Percentiles rank a stretch among this genome's conserved stretches.
Evolutionary conservation across 2,113 vertebrate genomes (phyloP).

Genomic region (Dipodomys spectabilis): DNA sequence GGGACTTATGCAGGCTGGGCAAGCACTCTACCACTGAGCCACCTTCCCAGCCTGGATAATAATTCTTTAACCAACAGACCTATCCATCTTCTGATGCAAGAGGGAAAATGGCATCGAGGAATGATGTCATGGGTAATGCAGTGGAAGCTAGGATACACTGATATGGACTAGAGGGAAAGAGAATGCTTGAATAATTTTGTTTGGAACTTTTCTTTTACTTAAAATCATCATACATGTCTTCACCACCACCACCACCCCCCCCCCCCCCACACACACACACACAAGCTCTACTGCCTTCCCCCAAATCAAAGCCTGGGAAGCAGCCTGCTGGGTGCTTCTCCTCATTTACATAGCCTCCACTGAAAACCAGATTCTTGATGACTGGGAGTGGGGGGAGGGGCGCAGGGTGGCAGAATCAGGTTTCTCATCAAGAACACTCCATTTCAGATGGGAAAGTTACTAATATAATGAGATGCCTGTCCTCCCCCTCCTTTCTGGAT

Average conservation of each 20-base stretch:
- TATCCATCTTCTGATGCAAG: background rate
- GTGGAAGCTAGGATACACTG: background rate
- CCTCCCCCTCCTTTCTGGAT: conserved; percentile 38
- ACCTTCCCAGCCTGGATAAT: background rate
- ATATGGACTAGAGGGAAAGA: conserved; percentile 15
- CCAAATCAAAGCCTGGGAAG: conserved; percentile 39
- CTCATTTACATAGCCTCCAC: conserved; percentile 67
- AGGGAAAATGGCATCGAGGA: conserved; percentile 43
- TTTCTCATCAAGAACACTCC: conserved; percentile 71
- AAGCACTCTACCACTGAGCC: too few species aligned
- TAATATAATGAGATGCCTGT: conserved; percentile 68
- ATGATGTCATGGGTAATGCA: background rate
- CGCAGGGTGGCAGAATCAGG: background rate
- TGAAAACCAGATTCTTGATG: conserved; percentile 36
- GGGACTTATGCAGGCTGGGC: too few species aligned
- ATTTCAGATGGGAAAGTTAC: conserved; percentile 74
- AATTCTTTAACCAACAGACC: conserved; percentile 33
- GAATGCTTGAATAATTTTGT: background rate
- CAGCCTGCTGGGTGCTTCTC: conserved; percentile 32
- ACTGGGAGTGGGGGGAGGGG: background rate
- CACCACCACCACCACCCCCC: background rate
- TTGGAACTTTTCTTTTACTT: conserved; percentile 45
- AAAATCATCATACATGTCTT: conserved; percentile 46
- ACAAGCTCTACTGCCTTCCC: background rate
- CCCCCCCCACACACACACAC: too few species aligned